These are phyloP conservation scores for Diuraphis noxia DNA, from an alignment of 1,140 invertebrate species.

Conservation along the genomic window DNA sequence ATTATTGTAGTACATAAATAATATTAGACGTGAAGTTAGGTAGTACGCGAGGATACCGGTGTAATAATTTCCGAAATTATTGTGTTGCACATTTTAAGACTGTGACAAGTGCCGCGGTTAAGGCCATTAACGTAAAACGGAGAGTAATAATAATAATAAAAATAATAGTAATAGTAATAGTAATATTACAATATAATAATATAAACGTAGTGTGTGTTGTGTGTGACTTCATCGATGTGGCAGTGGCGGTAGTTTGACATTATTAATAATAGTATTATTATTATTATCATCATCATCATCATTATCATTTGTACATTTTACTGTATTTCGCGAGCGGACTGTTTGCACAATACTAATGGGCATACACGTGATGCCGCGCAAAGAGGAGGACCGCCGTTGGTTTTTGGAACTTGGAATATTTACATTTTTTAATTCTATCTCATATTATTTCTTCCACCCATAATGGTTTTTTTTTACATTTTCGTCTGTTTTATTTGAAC, in stretches of 20 bases:
- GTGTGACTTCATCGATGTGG: conserved; percentile 1
- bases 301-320: conserved; percentile 3
- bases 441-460: background rate
- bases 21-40: background rate
- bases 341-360: conserved; percentile 39
- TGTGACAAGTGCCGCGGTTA: background rate
- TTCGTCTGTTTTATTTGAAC: background rate
- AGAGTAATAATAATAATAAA: background rate
- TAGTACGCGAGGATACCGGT: background rate
- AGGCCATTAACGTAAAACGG: background rate
- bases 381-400: background rate
- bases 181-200: background rate
- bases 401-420: background rate
- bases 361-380: background rate
- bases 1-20: background rate
- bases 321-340: background rate
- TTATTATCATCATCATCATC: background rate
- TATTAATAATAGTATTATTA: background rate
- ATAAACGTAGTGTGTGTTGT: background rate
- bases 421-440: background rate
- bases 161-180: background rate
- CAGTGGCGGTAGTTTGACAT: background rate
- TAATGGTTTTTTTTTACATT: background rate
- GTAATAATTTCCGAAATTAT: background rate
- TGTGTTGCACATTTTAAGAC: background rate